Conservation (phyloP, 2,113 vertebrate species). For the Pedetes capensis region DNA sequence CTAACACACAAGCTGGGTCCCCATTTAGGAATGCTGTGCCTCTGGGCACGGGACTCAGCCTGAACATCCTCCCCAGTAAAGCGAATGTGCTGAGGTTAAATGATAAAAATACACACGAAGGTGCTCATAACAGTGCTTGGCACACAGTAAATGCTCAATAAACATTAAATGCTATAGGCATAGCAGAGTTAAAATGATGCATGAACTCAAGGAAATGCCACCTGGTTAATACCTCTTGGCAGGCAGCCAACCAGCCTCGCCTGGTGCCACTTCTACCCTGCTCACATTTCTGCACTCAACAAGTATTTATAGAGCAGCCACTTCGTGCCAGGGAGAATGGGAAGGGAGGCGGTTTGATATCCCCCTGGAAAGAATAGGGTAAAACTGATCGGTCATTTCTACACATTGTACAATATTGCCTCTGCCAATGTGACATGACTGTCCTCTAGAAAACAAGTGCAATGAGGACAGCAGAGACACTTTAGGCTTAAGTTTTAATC, state of each 20-base stretch:
- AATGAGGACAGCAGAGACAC: rapidly evolving
- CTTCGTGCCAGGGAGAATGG: neutral
- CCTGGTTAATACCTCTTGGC: neutral
- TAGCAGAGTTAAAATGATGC: neutral
- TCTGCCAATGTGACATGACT: too few species aligned
- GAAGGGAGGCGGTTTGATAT: neutral
- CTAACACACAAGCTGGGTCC: neutral
- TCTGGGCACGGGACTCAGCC: neutral
- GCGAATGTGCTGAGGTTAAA: neutral
- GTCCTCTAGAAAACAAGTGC: neutral
- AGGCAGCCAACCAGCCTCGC: neutral
- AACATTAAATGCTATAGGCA: neutral
- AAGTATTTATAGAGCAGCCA: neutral
- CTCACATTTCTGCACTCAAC: neutral
- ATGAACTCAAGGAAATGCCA: neutral
- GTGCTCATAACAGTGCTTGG: neutral
- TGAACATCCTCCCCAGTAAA: neutral
- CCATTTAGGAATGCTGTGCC: neutral
- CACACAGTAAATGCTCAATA: neutral
- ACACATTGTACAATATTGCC: rapidly evolving
- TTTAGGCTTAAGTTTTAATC: neutral
- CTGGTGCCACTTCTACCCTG: neutral
- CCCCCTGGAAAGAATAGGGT: neutral
- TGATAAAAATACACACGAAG: neutral
- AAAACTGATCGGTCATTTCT: neutral